Conservation (phyloP, 2,888 invertebrate genomes). For the Parthenolecanium corni region DNA sequence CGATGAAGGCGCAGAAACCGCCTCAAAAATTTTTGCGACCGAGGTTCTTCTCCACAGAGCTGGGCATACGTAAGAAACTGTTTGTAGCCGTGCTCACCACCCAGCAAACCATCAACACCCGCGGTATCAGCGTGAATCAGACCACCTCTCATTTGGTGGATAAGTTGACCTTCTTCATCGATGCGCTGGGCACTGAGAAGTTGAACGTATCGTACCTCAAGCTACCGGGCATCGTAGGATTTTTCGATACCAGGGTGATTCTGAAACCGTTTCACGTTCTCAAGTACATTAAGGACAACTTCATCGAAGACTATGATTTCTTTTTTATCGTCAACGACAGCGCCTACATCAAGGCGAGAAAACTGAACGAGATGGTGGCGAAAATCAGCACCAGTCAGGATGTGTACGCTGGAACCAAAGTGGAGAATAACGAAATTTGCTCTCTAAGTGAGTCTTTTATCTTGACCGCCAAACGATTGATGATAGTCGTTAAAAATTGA, state of each 20-base stretch:
- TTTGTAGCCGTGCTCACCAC: conserved; percentile 76
- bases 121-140: conserved; percentile 74
- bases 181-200: conserved; percentile 42
- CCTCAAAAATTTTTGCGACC: conserved; percentile 63
- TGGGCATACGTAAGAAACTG: conserved; percentile 80
- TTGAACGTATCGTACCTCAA: conserved; percentile 37
- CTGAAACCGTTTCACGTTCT: conserved; percentile 75
- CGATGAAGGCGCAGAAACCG: conserved; percentile 40
- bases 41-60: conserved; percentile 86
- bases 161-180: conserved; percentile 68
- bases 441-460: conserved; percentile 47
- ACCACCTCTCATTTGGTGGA: conserved; percentile 75
- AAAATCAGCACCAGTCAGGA: conserved; percentile 73
- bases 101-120: conserved; percentile 55
- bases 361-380: conserved; percentile 56
- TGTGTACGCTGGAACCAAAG: conserved; percentile 64
- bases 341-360: conserved; percentile 70
- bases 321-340: conserved; percentile 78
- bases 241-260: conserved; percentile 64
- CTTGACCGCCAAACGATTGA: too few species aligned
- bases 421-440: conserved; percentile 51
- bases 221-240: conserved; percentile 66
- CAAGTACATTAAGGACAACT: conserved; percentile 81
- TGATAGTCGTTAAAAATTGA: too few species aligned
- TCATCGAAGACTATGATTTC: conserved; percentile 80